Evolutionary conservation across 2,888 invertebrate species (phyloP), one percentile per base, ranked within the genome.

Genomic region (Tanytarsus gracilentus): DNA sequence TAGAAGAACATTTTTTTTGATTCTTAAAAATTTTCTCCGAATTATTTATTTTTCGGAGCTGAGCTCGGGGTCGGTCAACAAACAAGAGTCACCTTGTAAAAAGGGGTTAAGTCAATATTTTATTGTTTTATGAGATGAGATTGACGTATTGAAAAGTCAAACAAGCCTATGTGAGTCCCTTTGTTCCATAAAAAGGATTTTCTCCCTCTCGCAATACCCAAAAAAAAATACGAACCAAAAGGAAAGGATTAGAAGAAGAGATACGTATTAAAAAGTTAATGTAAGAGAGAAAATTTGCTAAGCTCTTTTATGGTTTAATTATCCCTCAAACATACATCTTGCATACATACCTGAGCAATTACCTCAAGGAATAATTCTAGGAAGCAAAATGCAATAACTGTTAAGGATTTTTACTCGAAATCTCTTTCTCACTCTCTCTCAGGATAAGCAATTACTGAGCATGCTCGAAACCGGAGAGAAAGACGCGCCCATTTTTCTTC

Each of bases 261-360:
- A n/a, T n/a, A n/a, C n/a, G 40, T 58, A 58, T 58, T 58, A 58
- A 58, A 27, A 58, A 58, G 58, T 40, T 58, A 58, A 58, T 58
- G 58, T 30, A 29, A 27, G 48, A 26, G 58, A 40, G 18, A 16
- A 55, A 55, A 48, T 48, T 30, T 58, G 25, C 25, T 58, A 58
- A 58, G 58, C 58, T 21, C 25, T 58, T 58, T 58, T 58, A 58
- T 58, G 44, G 58, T 58, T 58, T 58, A 58, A 58, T 58, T 58
- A 58, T 56, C 49, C 16, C 26, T 26, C 49, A 49, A 18, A 49
- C 49, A 49, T 14, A 49, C 14, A 7, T n/a, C 23, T 11, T 4
- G 8, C 14, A 1, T 44, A 8, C 3, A 16, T 58, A 48, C 30
- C 27, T 58, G 58, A 58, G 48, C 58, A 33, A 33, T 11, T 29